phyloP scores from a whole-genome alignment of 1,140 invertebrate genomes.

The Harpegnathos saltator region DNA sequence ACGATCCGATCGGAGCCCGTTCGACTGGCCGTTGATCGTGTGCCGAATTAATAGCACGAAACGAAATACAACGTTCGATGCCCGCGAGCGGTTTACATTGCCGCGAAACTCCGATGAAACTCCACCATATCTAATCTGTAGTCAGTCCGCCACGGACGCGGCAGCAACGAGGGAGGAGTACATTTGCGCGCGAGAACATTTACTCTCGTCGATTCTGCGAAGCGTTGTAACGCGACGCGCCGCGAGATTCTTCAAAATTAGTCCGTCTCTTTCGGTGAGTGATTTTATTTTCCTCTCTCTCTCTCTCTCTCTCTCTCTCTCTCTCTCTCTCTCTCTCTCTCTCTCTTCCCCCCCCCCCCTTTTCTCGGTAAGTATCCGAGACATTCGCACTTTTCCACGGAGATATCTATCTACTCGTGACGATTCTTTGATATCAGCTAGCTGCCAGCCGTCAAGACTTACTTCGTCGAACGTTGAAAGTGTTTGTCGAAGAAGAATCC shows the following conservation, averaged over 20 bases:
- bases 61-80: slow-evolving; percentile 43
- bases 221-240: not conserved
- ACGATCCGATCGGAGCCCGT: slow-evolving; percentile 38
- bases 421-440: slow-evolving; percentile 33
- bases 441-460: not conserved
- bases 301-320: too few relatives aligned
- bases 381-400: too few relatives aligned
- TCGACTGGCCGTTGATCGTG: slow-evolving; percentile 27
- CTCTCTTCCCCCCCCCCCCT: too few relatives aligned
- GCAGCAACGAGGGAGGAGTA: too few relatives aligned
- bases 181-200: slow-evolving; percentile 2
- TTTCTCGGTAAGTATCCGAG: too few relatives aligned
- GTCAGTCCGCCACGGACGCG: not conserved
- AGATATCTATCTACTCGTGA: not conserved
- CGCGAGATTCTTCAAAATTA: too few relatives aligned
- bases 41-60: slow-evolving; percentile 56
- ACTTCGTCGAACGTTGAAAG: not conserved
- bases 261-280: too few relatives aligned
- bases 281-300: too few relatives aligned
- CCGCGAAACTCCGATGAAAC: slow-evolving; percentile 11
- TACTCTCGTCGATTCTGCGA: not conserved
- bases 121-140: slow-evolving; percentile 40
- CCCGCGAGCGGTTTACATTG: slow-evolving; percentile 3
- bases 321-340: too few relatives aligned
- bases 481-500: slow-evolving; percentile 15